Evolutionary conservation across 2,797 vertebrate genomes (phyloP), one percentile per base, ranked within the genome.

Genomic region (Pristis pectinata): DNA sequence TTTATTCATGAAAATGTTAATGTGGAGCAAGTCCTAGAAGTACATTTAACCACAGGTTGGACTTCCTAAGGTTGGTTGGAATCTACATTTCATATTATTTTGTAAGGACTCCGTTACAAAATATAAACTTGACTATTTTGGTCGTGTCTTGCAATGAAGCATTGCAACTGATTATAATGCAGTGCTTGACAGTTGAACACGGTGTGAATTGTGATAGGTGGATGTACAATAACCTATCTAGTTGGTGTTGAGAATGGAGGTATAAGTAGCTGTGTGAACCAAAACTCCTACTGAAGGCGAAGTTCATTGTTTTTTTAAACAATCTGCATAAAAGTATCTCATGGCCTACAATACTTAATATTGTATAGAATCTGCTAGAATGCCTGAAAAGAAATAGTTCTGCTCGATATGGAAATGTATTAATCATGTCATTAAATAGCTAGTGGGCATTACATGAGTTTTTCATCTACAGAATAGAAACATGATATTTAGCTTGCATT

Each of bases 21-120:
- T 37, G 44, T 74, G 92, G 94, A 94, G 70, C 92, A 74, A 76
- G 76, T 76, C 15, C 27, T 93, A 93, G 30, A 74, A 34, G 27
- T 74, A 74, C 67, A 72, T 74, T 49, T 72, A 22, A 49, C 44
- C 13, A 44, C 44, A 49, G 70, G n/a, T 49, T 94, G 44, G 49
- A 94, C 1, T 94, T 76, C 49, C 44, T 74, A 19, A 94, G 59
- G 44, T 44, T 94, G 15, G 44, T 44, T 76, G 37, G 70, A 91
- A 41, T 67, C 9, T 91, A 41, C 59, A 91, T 74, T 94, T 53
- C 70, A 53, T 74, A 41, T 49, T 72, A 27, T 44, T 44, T 93
- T 27, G 91, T 30, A 64, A 41, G n/a, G 59, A 87, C 15, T 87
- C 53, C 53, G 53, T 44, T 72, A 44, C 91, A 92, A 92, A n/a